phyloP scores from a whole-genome alignment of 1,140 invertebrate species.

The Centruroides vittatus region DNA sequence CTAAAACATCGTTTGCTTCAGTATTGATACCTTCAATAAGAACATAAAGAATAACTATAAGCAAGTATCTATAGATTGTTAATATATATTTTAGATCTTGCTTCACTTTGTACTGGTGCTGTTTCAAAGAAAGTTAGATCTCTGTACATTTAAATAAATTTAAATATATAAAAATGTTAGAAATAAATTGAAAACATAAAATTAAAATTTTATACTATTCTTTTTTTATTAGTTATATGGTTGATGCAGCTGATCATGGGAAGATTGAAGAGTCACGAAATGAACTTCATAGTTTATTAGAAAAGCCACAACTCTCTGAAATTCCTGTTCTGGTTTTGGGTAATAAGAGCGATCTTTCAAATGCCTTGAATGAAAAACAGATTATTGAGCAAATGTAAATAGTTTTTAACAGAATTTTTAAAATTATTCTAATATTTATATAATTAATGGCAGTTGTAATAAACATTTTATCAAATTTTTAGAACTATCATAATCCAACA shows the following conservation, averaged over 20 bases:
- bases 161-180: too few relatives aligned
- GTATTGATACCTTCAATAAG: too few relatives aligned
- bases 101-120: too few relatives aligned
- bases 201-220: background rate
- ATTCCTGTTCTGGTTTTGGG: constrained; percentile 96
- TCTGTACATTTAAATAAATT: too few relatives aligned
- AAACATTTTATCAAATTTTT: background rate
- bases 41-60: too few relatives aligned
- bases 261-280: constrained; percentile 96
- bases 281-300: constrained; percentile 88
- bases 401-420: background rate
- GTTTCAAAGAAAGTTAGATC: too few relatives aligned
- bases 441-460: background rate
- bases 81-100: too few relatives aligned
- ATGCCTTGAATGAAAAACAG: constrained; percentile 91
- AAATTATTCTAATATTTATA: background rate
- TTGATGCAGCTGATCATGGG: constrained; percentile 93
- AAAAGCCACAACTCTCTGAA: constrained; percentile 89
- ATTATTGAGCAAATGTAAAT: constrained; percentile 95
- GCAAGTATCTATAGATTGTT: too few relatives aligned
- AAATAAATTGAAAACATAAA: too few relatives aligned
- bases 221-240: constrained; percentile 69
- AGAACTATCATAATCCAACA: background rate
- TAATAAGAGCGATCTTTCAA: constrained; percentile 92
- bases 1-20: too few relatives aligned